Evolutionary conservation across 2,113 vertebrate genomes (phyloP).

Genomic region (Tragelaphus imberbis): DNA sequence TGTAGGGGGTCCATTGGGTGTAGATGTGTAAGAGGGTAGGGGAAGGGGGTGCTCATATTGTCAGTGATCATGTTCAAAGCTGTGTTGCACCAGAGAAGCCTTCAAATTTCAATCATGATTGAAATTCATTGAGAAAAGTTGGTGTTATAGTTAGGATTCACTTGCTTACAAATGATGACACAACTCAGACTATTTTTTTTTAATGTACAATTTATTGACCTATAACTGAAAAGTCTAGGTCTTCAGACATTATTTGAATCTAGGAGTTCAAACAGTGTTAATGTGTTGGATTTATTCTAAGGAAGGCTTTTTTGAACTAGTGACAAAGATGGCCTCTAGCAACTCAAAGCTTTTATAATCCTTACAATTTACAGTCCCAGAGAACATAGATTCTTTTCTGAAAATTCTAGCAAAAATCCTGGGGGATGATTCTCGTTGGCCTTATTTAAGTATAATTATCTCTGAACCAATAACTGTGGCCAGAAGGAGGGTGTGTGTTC

Average conservation of each 20-base stretch:
- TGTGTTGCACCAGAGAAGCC: background rate
- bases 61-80: conserved; percentile 32
- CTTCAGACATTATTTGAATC: background rate
- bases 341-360: background rate
- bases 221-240: background rate
- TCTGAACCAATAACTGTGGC: background rate
- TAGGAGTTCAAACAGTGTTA: background rate
- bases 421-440: background rate
- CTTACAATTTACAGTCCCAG: background rate
- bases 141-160: background rate
- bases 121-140: conserved; percentile 26
- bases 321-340: background rate
- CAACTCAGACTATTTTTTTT: background rate
- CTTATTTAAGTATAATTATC: conserved; percentile 17
- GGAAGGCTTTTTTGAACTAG: background rate
- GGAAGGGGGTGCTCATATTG: background rate
- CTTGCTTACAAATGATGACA: conserved; percentile 33
- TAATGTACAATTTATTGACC: background rate
- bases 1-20: conserved; percentile 13
- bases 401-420: background rate
- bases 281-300: background rate
- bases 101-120: conserved; percentile 19
- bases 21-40: conserved; percentile 3
- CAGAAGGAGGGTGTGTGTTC: background rate
- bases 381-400: background rate